phyloP scores from a whole-genome alignment of 1,140 invertebrate species.

The Drosophila kohkoa region DNA sequence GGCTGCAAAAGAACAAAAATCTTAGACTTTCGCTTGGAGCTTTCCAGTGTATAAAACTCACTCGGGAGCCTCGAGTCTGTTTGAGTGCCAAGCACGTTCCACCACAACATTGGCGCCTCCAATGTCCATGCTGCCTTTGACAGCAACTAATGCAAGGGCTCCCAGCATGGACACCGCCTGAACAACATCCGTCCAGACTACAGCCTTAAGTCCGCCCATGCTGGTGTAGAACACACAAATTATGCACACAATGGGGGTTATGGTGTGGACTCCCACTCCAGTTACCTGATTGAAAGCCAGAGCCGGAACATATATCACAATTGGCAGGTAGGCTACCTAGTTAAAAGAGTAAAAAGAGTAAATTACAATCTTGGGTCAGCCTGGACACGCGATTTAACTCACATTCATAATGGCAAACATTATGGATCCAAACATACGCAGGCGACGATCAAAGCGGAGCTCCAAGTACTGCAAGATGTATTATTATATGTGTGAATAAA shows the following conservation, averaged over 20 bases:
- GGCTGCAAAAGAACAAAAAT: conserved; percentile 84
- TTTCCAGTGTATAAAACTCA: conserved; percentile 38
- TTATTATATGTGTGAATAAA: not conserved
- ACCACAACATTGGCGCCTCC: conserved; percentile 89
- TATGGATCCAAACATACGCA: conserved; percentile 88
- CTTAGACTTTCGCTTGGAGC: not conserved
- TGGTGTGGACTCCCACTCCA: conserved; percentile 89
- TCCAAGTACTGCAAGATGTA: conserved; percentile 89
- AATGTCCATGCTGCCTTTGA: conserved; percentile 88
- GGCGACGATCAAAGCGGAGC: conserved; percentile 88
- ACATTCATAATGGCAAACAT: conserved; percentile 85
- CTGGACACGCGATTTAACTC: conserved; percentile 26
- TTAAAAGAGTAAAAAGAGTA: not conserved
- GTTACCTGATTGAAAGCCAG: conserved; percentile 93
- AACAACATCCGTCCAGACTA: conserved; percentile 95
- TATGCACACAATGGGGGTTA: conserved; percentile 90
- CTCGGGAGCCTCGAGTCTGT: conserved; percentile 74
- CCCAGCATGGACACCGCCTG: conserved; percentile 92
- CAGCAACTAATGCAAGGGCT: conserved; percentile 88
- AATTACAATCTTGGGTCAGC: not conserved
- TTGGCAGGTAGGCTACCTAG: conserved; percentile 89
- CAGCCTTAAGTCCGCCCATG: conserved; percentile 93
- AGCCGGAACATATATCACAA: conserved; percentile 93
- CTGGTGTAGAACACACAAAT: conserved; percentile 94
- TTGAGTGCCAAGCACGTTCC: conserved; percentile 78